Conservation (phyloP, 2,888 invertebrate species). For the Spodoptera picta region DNA sequence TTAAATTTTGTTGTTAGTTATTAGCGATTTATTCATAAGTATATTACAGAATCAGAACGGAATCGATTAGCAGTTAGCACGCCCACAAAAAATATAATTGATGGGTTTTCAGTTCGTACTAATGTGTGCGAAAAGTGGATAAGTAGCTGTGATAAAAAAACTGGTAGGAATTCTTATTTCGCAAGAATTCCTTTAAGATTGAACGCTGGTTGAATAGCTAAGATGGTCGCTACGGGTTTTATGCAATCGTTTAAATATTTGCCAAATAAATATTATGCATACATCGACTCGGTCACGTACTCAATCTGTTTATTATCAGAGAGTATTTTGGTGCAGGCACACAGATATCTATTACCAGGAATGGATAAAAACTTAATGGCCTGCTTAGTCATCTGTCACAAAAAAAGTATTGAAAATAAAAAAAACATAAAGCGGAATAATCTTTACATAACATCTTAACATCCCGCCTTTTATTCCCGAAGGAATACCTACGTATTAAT, state of each 20-base stretch:
- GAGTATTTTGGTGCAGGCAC: constrained; percentile 4
- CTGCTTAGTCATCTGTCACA: no score
- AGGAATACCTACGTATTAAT: no score
- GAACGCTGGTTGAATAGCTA: constrained; percentile 21
- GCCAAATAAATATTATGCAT: constrained; percentile 2
- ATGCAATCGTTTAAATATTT: constrained; percentile 4
- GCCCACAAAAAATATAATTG: constrained; percentile 29
- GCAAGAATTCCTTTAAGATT: constrained; percentile 22
- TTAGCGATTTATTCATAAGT: constrained; percentile 38
- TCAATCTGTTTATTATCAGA: constrained; percentile 5
- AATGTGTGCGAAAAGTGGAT: constrained; percentile 14
- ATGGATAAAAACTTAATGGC: no score
- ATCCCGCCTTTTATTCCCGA: background rate
- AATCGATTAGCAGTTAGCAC: constrained; percentile 26
- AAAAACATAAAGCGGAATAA: no score
- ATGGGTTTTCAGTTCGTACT: constrained; percentile 18
- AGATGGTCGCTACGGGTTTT: constrained; percentile 2
- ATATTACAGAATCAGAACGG: constrained; percentile 27
- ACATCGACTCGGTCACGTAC: constrained; percentile 1
- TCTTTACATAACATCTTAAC: no score
- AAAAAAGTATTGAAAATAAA: background rate
- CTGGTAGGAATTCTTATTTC: constrained; percentile 21
- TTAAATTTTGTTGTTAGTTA: constrained; percentile 26
- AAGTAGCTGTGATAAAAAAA: constrained; percentile 25
- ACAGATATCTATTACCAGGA: no score